Base-by-base conservation (phyloP, 2,113 vertebrate genomes). In the Tinamus guttatus region DNA sequence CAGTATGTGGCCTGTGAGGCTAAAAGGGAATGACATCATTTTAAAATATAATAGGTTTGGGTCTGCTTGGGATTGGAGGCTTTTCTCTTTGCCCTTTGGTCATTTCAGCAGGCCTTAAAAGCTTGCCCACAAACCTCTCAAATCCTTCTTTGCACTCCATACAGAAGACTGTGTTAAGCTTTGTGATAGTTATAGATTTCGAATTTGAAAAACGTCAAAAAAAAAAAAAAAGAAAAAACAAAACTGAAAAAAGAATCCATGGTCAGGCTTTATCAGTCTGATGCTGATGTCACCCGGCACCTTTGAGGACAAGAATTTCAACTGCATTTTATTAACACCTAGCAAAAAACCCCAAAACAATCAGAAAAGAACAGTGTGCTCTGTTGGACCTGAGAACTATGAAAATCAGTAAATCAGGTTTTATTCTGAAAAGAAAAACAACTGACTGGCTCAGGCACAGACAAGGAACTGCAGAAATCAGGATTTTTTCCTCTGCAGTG, bases 11-110 rank as follows among this genome's bases (percentile, higher is more conserved):
- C 11, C 32, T 36, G 51, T 4, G 43, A 81, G 60, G 51, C 25
- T 95, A 47, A 74, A 70, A 90, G 79, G 56, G 93, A 88, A 81
- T 40, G 54, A 45, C 80, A 90, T 17, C n/a, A 64, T 88, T 81
- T 81, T 78, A 75, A 90, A 93, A 13, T 41, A 91, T 54, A 58
- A 43, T 7, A 41, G 68, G 45, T 78, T 86, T 71, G 70, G 64
- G 32, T 77, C 19, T 78, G 43, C 17, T 52, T 86, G 76, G 59
- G 69, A 25, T 75, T 43, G 54, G 22, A 43, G 60, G 27, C 60
- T 83, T 38, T 70, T 58, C 38, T 71, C 25, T 85, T 71, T 54
- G 71, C 64, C 62, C 71, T 83, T 87, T 60, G 49, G 59, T 80
- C 24, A 6, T 59, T 77, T 34, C 76, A 87, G 74, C 67, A 68